Conservation (phyloP, 2,797 vertebrate genomes). For the Rhinoraja longicauda region DNA sequence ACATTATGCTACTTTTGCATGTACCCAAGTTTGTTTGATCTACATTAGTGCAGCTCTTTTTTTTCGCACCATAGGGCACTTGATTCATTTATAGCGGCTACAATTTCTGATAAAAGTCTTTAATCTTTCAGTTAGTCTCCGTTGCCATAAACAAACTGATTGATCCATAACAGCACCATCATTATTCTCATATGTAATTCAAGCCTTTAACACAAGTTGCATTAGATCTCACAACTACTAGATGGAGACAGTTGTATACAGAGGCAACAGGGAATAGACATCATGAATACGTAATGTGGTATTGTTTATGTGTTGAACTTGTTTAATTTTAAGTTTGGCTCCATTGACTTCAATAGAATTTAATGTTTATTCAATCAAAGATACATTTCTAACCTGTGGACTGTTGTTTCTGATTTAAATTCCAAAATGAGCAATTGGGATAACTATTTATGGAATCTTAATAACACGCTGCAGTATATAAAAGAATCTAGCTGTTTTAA, state of each 20-base stretch:
- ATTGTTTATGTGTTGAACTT: too few species aligned
- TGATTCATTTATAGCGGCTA: neutral
- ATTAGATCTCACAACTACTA: neutral
- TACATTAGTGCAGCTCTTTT: neutral
- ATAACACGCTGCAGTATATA: neutral
- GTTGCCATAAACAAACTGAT: neutral
- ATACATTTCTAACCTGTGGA: neutral
- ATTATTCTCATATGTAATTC: neutral
- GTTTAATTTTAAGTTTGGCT: too few species aligned
- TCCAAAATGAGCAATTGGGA: neutral
- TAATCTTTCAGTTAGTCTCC: neutral
- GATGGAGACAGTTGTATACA: neutral
- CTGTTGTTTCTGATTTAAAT: neutral
- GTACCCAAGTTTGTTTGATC: neutral
- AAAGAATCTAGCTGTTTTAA: neutral
- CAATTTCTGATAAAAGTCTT: neutral
- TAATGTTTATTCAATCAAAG: too few species aligned
- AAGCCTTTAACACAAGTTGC: neutral
- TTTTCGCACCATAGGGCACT: neutral
- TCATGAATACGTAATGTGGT: too few species aligned
- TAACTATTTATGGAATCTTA: neutral
- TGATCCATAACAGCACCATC: neutral
- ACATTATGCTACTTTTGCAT: neutral
- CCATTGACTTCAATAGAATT: too few species aligned
- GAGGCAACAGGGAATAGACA: neutral